phyloP scores from a whole-genome alignment of 35 echinoderm and acorn worm genomes.

The Eucidaris tribuloides region DNA sequence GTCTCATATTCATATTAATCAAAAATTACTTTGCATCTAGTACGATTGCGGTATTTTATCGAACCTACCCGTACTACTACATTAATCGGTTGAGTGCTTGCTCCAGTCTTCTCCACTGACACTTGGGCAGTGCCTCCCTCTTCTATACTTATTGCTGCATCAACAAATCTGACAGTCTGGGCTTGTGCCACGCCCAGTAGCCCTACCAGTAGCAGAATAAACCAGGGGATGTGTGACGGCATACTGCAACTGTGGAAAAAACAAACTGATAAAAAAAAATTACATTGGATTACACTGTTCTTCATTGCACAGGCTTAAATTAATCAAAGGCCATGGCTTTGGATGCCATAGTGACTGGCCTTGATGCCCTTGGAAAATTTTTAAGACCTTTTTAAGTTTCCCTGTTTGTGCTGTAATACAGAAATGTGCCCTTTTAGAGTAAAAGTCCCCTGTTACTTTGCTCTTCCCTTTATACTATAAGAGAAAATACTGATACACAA shows the following conservation, averaged over 20 bases:
- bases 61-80: slow-evolving; percentile 44
- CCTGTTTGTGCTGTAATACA: too few relatives aligned
- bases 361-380: too few relatives aligned
- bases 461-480: too few relatives aligned
- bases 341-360: background rate
- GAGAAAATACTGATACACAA: too few relatives aligned
- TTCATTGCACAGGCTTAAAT: background rate
- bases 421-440: too few relatives aligned
- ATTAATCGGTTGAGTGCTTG: background rate
- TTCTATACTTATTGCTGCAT: slow-evolving; percentile 28
- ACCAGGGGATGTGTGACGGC: background rate
- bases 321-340: background rate
- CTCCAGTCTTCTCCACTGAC: slow-evolving; percentile 35
- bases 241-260: slow-evolving; percentile 13
- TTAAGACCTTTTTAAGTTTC: too few relatives aligned
- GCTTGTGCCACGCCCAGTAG: background rate
- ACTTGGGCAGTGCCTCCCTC: slow-evolving; percentile 32
- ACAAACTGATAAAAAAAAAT: too few relatives aligned
- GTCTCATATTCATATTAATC: background rate
- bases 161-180: slow-evolving; percentile 20
- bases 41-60: background rate
- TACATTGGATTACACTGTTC: too few relatives aligned
- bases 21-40: background rate
- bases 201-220: slow-evolving; percentile 16
- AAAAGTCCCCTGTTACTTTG: too few relatives aligned